Evolutionary conservation across 2,888 invertebrate species (phyloP).

Genomic region (Himalopsyche tibetana): DNA sequence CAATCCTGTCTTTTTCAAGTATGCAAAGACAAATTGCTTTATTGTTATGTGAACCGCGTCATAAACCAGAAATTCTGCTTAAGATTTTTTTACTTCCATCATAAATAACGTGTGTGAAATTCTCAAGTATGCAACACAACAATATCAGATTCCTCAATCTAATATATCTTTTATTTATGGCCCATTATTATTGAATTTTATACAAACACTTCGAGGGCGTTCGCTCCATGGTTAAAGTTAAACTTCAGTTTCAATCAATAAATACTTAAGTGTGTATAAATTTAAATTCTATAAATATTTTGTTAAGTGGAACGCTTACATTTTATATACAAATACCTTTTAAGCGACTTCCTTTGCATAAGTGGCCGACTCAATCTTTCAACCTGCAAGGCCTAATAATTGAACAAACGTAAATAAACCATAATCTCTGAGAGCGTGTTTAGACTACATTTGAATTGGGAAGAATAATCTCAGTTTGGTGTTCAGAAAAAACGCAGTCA

Average conservation of each 20-base stretch:
- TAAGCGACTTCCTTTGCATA: conserved; percentile 8
- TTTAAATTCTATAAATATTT: conserved; percentile 25
- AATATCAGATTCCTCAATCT: conserved; percentile 5
- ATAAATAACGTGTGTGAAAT: background rate
- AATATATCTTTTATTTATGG: conserved; percentile 7
- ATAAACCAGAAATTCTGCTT: too few species aligned
- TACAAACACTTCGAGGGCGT: conserved; percentile 7
- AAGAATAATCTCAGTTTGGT: background rate
- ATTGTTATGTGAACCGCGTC: too few species aligned
- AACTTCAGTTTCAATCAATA: conserved; percentile 16
- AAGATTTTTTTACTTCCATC: too few species aligned
- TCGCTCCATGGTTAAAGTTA: background rate
- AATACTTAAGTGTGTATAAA: conserved; percentile 15
- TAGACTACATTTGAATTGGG: conserved; percentile 8
- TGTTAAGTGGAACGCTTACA: background rate
- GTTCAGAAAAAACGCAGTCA: background rate
- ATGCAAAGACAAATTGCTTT: too few species aligned
- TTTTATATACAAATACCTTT: conserved; percentile 6
- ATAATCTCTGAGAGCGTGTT: background rate
- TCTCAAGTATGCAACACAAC: background rate
- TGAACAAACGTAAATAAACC: conserved; percentile 24
- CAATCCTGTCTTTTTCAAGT: too few species aligned
- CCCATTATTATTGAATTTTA: background rate
- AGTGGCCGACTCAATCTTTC: conserved; percentile 15
- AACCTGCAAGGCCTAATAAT: conserved; percentile 29